Evolutionary conservation across 2,888 invertebrate genomes (phyloP), one percentile per base, ranked within the genome.

Genomic region (Mimachlamys varia): DNA sequence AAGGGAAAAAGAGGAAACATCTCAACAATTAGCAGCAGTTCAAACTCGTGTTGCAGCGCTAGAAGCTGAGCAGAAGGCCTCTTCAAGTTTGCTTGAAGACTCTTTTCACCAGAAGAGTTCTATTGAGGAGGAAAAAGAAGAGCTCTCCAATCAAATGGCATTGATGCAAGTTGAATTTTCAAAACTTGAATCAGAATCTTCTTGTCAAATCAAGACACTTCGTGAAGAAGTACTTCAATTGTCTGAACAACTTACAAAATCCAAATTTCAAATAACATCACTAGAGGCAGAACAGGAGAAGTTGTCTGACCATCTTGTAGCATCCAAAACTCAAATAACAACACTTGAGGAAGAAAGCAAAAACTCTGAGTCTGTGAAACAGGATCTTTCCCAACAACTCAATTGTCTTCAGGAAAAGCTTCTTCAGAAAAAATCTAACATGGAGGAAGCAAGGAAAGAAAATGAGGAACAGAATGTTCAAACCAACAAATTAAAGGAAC

Each of bases 371-470:
- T 27, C 10, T 10, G 33, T 76, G 5, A 27, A 76, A 17, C 27
- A 76, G 76, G 76, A 76, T 33, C 27, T 76, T 76, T 76, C 76
- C 5, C 2, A 0, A 33, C 27, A 76, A 33, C 76, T 76, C 0
- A 33, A 33, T 27, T 76, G 27, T 7, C 33, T 76, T 27, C 27
- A 76, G 33, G 88, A 89, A 89, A 87, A 88, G 22, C 50, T 87
- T 27, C 33, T 1, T 76, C 27, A 76, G 76, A 15, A 76, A 33
- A 27, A 49, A 87, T 22, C 50, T 49, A 3, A 87, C 27, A 33
- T 33, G 19, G 22, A 44, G 76, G 15, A 12, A 22, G 37, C 55
- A n/a, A 62, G 33, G 62, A 44, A 5, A 37, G 89, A 89, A 37
- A 76, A 89, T 62, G 62, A 58, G 17, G 37, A 38, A 37, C 49